These are phyloP conservation scores for Clepsis dumicolana DNA, from an alignment of 2,888 invertebrate genomes.

Conservation along the genomic window DNA sequence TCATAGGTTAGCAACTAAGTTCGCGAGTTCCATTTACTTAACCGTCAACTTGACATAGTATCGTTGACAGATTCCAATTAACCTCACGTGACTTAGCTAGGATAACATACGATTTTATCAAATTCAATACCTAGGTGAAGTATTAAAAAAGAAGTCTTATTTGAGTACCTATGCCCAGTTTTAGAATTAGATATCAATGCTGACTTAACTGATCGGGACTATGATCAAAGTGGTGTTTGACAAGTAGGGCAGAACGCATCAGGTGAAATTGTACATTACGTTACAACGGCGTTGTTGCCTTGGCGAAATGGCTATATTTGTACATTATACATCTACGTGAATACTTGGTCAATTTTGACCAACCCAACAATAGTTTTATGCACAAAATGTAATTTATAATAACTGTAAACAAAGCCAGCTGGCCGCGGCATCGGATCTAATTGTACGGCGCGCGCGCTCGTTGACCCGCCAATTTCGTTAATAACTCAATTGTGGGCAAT, in stretches of 20 bases:
- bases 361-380: background rate
- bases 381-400: background rate
- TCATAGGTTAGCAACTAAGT: conserved; percentile 15
- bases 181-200: no score
- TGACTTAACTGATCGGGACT: no score
- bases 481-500: conserved; percentile 37
- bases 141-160: no score
- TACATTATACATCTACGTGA: no score
- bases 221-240: no score
- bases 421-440: conserved; percentile 3
- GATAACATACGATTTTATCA: no score
- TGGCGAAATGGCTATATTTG: no score
- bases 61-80: conserved; percentile 10
- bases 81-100: background rate
- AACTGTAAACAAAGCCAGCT: conserved; percentile 10
- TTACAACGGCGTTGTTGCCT: no score
- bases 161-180: no score
- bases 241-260: no score
- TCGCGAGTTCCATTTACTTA: conserved; percentile 15
- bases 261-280: no score
- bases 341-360: background rate
- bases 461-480: conserved; percentile 38
- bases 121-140: no score
- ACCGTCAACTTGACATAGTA: conserved; percentile 14
- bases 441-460: conserved; percentile 8